Percentiles rank a stretch among this genome's conserved stretches.
Evolutionary conservation across 2,797 vertebrate species (phyloP).

Genomic region (Crenichthys baileyi): DNA sequence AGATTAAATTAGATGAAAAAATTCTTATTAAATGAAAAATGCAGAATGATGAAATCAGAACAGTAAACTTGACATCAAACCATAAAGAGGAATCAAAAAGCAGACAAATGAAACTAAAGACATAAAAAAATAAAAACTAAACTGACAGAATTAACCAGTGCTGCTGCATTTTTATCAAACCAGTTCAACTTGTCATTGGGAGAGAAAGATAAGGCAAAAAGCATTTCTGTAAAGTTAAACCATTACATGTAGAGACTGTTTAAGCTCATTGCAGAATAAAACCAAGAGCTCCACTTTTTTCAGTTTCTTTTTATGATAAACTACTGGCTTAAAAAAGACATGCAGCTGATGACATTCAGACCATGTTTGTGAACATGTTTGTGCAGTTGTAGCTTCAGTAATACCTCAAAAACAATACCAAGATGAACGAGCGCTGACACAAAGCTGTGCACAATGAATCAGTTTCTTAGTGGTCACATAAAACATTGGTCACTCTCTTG

Average conservation of each 20-base stretch:
- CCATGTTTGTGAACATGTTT: neutral
- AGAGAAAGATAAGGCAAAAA: neutral
- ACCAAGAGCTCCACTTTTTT: neutral
- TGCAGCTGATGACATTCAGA: neutral
- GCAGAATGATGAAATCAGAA: conserved; percentile 67
- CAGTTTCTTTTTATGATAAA: neutral
- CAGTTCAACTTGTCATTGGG: conserved; percentile 27
- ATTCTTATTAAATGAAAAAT: conserved; percentile 45
- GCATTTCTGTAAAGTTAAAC: neutral
- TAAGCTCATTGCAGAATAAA: neutral
- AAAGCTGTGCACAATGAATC: conserved; percentile 9
- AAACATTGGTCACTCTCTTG: conserved; percentile 31
- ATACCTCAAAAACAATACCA: conserved; percentile 33
- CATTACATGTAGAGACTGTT: neutral
- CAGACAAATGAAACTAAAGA: conserved; percentile 41
- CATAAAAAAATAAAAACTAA: conserved; percentile 34
- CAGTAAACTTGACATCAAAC: conserved; percentile 63
- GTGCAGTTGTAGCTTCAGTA: conserved; percentile 19
- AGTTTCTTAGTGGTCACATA: conserved; percentile 29
- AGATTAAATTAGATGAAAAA: conserved; percentile 57
- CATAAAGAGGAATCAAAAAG: conserved; percentile 46
- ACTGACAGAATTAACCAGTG: conserved; percentile 48
- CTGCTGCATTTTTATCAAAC: conserved; percentile 24
- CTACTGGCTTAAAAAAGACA: neutral
- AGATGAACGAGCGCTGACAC: conserved; percentile 67